Conservation (phyloP, 2,797 vertebrate genomes). For the Artibeus lituratus region DNA sequence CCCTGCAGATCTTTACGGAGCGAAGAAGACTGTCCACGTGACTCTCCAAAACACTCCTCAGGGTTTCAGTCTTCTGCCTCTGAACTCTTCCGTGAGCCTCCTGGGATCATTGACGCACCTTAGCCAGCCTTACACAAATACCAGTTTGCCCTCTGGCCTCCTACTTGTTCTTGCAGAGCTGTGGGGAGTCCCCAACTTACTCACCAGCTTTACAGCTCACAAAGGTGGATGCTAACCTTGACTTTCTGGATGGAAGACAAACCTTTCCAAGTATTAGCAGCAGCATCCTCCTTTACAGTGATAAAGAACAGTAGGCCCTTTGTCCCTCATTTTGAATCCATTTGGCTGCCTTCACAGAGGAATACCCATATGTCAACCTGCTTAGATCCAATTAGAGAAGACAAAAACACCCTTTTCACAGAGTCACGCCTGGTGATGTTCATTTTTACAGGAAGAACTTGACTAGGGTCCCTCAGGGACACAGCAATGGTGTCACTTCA, state of each 20-base stretch:
- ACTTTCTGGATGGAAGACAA: conserved; percentile 1
- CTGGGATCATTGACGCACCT: not conserved
- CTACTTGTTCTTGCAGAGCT: conserved; percentile 20
- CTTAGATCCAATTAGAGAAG: not conserved
- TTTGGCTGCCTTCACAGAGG: not conserved
- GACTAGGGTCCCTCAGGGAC: not conserved
- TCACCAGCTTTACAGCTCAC: not conserved
- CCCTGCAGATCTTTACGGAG: conserved; percentile 48
- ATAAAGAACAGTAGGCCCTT: not conserved
- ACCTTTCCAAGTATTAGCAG: not conserved
- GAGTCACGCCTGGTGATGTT: not conserved
- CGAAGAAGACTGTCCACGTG: not conserved
- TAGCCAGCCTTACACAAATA: conserved; percentile 55
- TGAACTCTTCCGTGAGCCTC: not conserved
- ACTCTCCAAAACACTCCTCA: conserved; percentile 46
- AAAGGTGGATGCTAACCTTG: not conserved
- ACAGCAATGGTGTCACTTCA: no score
- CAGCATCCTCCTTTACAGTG: not conserved
- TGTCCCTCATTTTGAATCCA: not conserved
- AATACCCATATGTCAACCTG: not conserved
- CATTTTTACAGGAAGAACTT: not conserved
- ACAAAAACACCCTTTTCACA: not conserved
- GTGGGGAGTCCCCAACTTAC: not conserved
- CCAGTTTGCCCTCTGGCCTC: conserved; percentile 35
- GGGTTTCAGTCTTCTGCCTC: not conserved